phyloP scores from a whole-genome alignment of 2,888 invertebrate genomes.

The Gymnosoma rotundatum region DNA sequence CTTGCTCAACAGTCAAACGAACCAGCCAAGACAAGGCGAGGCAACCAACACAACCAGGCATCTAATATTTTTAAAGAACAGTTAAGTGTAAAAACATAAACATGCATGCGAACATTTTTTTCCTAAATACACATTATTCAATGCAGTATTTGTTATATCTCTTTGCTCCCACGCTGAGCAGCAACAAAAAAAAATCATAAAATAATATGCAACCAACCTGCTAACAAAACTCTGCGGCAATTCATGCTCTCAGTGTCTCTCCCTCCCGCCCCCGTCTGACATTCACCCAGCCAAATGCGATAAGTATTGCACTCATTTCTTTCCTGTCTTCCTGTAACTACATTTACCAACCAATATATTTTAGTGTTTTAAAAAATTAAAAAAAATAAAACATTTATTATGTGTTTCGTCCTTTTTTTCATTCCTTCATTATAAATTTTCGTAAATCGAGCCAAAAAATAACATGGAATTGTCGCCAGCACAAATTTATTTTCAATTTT shows the following conservation, averaged over 20 bases:
- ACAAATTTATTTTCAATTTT: conserved; percentile 71
- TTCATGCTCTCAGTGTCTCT: conserved; percentile 21
- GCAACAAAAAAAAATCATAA: conserved; percentile 30
- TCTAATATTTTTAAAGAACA: conserved; percentile 21
- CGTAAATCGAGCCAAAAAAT: conserved; percentile 67
- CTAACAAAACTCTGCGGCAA: conserved; percentile 63
- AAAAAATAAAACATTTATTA: conserved; percentile 54
- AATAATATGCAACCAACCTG: conserved; percentile 56
- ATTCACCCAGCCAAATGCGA: conserved; percentile 34
- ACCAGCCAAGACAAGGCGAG: conserved; percentile 33
- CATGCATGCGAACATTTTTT: conserved; percentile 50
- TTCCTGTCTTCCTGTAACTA: not conserved
- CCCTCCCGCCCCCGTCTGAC: conserved; percentile 7
- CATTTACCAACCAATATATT: conserved; percentile 39
- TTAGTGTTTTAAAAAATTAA: conserved; percentile 24
- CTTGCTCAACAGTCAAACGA: conserved; percentile 47
- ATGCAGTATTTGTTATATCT: conserved; percentile 53
- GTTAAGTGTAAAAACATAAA: conserved; percentile 54
- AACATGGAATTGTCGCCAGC: conserved; percentile 70
- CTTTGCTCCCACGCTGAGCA: conserved; percentile 67
- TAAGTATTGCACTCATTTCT: conserved; percentile 55
- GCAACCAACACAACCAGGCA: conserved; percentile 36
- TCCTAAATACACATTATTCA: conserved; percentile 60
- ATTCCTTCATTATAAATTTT: conserved; percentile 26
- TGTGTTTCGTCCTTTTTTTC: conserved; percentile 22